phyloP scores from a whole-genome alignment of 2,888 invertebrate species.

The Nemapogon koenigi region DNA sequence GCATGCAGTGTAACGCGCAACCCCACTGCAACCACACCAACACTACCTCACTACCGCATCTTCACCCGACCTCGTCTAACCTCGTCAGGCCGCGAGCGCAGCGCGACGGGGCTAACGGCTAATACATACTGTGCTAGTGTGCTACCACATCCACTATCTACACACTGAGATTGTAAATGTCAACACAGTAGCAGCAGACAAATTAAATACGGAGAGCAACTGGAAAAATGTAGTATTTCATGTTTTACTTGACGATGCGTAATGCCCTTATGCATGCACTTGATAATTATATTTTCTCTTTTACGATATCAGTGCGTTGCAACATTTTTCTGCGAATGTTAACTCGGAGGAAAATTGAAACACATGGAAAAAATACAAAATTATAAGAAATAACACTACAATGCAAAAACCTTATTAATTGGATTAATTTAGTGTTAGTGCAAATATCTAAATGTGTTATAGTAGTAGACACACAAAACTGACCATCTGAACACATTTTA shows the following conservation, averaged over 20 bases:
- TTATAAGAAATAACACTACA: constrained; percentile 54
- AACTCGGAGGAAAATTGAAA: constrained; percentile 60
- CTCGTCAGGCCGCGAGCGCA: constrained; percentile 15
- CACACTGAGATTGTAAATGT: constrained; percentile 22
- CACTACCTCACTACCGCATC: constrained; percentile 58
- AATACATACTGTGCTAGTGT: too few species aligned
- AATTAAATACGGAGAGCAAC: neutral
- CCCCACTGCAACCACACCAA: constrained; percentile 84
- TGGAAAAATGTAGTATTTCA: neutral
- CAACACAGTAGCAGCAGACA: neutral
- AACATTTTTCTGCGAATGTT: constrained; percentile 65
- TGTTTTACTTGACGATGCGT: neutral
- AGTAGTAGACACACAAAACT: too few species aligned
- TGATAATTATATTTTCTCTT: constrained; percentile 20
- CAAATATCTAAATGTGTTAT: neutral
- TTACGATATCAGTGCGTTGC: constrained; percentile 47
- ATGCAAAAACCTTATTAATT: constrained; percentile 43
- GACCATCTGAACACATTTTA: constrained; percentile 1
- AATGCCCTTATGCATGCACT: neutral
- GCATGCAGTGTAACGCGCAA: constrained; percentile 91
- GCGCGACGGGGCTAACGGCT: too few species aligned
- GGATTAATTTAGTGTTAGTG: constrained; percentile 17
- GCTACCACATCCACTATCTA: constrained; percentile 56
- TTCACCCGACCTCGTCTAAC: constrained; percentile 18
- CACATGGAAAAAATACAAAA: constrained; percentile 62